Evolutionary conservation across 2,888 invertebrate species (phyloP), one percentile per base, ranked within the genome.

Genomic region (Lithodes maja): DNA sequence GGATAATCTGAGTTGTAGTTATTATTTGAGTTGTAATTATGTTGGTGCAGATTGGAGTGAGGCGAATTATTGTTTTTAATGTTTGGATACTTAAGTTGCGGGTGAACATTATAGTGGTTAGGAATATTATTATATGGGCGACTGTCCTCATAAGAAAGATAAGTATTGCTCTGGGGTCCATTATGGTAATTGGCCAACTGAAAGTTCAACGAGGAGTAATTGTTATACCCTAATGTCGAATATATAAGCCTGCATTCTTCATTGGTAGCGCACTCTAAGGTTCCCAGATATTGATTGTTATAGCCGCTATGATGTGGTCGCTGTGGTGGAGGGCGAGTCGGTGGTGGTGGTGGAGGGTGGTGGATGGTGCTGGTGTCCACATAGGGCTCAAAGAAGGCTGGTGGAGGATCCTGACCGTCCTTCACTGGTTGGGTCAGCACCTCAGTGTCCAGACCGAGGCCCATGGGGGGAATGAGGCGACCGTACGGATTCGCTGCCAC

Each of bases 381-480:
- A 17, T 71, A 71, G 5, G 71, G 71, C 17, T 17, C 71, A n/a
- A 71, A 17, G 71, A 71, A 71, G 15, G 71, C 71, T n/a, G 5
- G 71, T n/a, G 5, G 71, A 71, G 71, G 71, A 17, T 12, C 1
- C 1, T 71, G 12, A 3, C 17, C 71, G 17, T 71, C 71, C 5
- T 12, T 12, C n/a, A 71, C n/a, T 12, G 71, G 71, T 71, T n/a
- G n/a, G n/a, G 12, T 71, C 71, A 71, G n/a, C n/a, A 17, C 17
- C 71, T 71, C 3, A 5, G 71, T 5, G 5, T 71, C 71, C 5
- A 71, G 5, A n/a, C 71, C 71, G n/a, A 71, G 71, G 2, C 71
- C 71, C 71, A 71, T 71, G 71, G 71, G n/a, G 17, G 71, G 71
- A 5, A 71, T 12, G 71, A 71, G 71, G 71, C 71, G n/a, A 71